phyloP scores from a whole-genome alignment of 2,113 vertebrate species.

The Scatophagus argus region DNA sequence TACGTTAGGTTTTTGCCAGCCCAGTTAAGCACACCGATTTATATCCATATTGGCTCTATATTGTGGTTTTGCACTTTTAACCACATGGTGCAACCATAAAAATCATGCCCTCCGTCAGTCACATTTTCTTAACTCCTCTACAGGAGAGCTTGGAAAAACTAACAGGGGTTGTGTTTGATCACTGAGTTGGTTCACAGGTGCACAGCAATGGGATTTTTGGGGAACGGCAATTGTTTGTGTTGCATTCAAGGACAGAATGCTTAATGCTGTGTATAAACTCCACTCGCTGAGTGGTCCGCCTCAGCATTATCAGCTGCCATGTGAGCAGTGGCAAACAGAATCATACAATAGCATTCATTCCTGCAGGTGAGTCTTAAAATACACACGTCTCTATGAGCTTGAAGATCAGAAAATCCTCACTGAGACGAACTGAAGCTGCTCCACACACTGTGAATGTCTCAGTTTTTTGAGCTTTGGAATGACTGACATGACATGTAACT shows the following conservation, averaged over 20 bases:
- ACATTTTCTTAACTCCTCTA: not conserved
- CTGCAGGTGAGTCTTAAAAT: not conserved
- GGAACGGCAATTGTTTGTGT: rapidly evolving
- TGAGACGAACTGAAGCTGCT: not conserved
- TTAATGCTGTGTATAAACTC: not conserved
- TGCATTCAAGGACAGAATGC: not conserved
- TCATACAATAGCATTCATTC: not conserved
- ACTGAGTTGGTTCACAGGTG: not conserved
- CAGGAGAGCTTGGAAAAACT: not conserved
- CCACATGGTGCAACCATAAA: not conserved
- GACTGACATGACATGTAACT: not conserved
- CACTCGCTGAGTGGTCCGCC: not conserved
- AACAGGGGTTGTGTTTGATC: not conserved
- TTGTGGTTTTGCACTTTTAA: conserved; percentile 7
- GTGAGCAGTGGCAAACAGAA: not conserved
- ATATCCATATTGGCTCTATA: not conserved
- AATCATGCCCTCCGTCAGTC: not conserved
- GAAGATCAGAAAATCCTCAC: not conserved
- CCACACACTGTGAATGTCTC: not conserved
- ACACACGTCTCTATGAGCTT: not conserved
- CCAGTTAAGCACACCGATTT: not conserved
- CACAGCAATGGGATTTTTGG: not conserved
- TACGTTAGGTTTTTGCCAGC: conserved; percentile 1
- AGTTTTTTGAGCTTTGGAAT: not conserved
- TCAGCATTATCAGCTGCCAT: not conserved